A percentile compares a stretch with the other conserved stretches of the same genome.
phyloP scores from a whole-genome alignment of 2,888 invertebrate genomes.

The Tinea trinotella region DNA sequence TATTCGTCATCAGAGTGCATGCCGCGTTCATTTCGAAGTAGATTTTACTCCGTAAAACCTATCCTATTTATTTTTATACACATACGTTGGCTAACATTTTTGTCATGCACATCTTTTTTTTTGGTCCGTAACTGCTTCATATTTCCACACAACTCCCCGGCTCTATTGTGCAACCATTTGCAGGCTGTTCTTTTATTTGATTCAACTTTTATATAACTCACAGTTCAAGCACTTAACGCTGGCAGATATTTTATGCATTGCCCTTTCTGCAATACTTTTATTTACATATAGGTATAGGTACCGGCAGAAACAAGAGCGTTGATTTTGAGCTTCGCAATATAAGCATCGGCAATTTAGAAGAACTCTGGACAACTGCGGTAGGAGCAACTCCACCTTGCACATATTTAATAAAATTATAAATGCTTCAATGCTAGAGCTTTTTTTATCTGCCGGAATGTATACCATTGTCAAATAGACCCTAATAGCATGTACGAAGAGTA shows the following conservation, averaged over 20 bases:
- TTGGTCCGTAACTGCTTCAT: slow-evolving; percentile 13
- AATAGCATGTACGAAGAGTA: no score
- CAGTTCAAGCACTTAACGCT: slow-evolving; percentile 10
- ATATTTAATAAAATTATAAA: no score
- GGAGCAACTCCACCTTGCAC: no score
- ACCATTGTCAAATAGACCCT: no score
- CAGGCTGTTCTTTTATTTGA: slow-evolving; percentile 12
- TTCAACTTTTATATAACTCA: slow-evolving; percentile 15
- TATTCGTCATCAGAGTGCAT: slow-evolving; percentile 64
- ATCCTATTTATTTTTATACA: slow-evolving; percentile 63
- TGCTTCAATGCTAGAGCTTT: no score
- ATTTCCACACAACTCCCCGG: slow-evolving; percentile 4
- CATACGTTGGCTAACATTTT: slow-evolving; percentile 34
- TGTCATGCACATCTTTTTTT: slow-evolving; percentile 50
- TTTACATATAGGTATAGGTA: no score
- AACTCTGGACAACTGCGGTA: no score
- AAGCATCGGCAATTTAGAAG: no score
- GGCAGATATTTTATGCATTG: slow-evolving; percentile 12
- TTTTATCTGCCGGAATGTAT: no score
- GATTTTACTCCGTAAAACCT: slow-evolving; percentile 69
- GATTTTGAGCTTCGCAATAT: no score
- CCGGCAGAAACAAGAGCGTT: no score
- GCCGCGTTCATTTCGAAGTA: slow-evolving; percentile 68
- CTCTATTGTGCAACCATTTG: slow-evolving; percentile 13
- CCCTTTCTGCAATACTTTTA: neutral